A percentile compares a stretch with the other conserved stretches of the same genome.
Conservation (phyloP, 2,797 vertebrate species). For the Spondyliosoma cantharus region DNA sequence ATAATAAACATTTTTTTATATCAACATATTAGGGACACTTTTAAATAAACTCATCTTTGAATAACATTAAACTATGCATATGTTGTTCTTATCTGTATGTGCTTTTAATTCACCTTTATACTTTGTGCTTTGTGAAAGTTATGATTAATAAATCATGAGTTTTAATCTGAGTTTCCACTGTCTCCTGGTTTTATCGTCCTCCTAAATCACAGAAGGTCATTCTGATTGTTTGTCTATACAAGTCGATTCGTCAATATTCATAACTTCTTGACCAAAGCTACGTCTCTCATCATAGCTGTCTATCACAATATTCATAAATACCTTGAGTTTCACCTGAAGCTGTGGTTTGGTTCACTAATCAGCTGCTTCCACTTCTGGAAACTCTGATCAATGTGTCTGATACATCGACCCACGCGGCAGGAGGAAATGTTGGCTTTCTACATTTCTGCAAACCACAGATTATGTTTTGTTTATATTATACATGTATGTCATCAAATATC, state of each 20-base stretch:
- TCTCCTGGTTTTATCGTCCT: not conserved
- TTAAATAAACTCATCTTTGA: conserved; percentile 50
- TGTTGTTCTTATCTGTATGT: conserved; percentile 26
- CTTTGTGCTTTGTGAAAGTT: conserved; percentile 50
- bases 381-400: not conserved
- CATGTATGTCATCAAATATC: too few relatives aligned
- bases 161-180: conserved; percentile 1
- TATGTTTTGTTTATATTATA: too few relatives aligned
- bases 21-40: conserved; percentile 35
- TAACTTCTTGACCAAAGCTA: not conserved
- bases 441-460: too few relatives aligned
- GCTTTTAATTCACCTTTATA: conserved; percentile 40
- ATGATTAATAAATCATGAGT: conserved; percentile 39
- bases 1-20: conserved; percentile 48
- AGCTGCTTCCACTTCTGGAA: not conserved
- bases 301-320: conserved; percentile 27
- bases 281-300: conserved; percentile 9
- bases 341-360: not conserved
- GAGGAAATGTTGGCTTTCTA: too few relatives aligned
- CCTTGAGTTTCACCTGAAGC: conserved; percentile 7
- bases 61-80: conserved; percentile 46
- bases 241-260: conserved; percentile 9
- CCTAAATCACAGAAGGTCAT: not conserved
- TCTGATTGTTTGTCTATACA: conserved; percentile 11
- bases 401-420: too few relatives aligned